Evolutionary conservation across 1,140 invertebrate species (phyloP), one percentile per base, ranked within the genome.

Genomic region (Trichonephila clavata): DNA sequence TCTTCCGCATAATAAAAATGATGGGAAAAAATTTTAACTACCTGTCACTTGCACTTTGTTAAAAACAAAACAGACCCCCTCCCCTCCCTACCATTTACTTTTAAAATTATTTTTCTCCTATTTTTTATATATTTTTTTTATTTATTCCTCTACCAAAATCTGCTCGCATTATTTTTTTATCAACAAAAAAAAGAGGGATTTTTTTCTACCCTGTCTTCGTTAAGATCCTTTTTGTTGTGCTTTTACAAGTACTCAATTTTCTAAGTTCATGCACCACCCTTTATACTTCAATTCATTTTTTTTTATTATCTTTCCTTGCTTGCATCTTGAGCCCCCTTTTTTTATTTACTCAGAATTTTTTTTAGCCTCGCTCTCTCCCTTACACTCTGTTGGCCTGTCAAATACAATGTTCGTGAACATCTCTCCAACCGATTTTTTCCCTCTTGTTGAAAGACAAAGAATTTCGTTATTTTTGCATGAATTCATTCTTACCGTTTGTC

Each of bases 201-300:
- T 71, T 77, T 39, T 39, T 16, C 18, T 39, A 39, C 14, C 32
- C 5, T 77, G 71, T 32, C 71, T 77, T 77, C 27, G 32, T 77
- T 77, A 77, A 77, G 71, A 77, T 24, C 32, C 71, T 32, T 77
- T 77, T 77, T 77, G 27, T 77, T 77, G 71, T 77, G 18, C 27
- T 77, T 77, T 77, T 77, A 63, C 71, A 77, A 77, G 71, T 77
- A 77, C 71, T 77, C 71, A 77, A 77, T 77, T 77, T 77, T 77
- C 71, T 77, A 77, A 77, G 71, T 27, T 77, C 32, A 32, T 39
- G 32, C 71, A 39, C 71, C 16, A 1, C 27, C 32, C 71, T 39
- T 39, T 27, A 77, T 77, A 77, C 71, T 77, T 20, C 27, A 77
- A 27, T 32, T 77, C 27, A 39, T 77, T 77, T 77, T 77, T 77